Evolutionary conservation across 2,113 vertebrate genomes (phyloP).

Genomic region (Colistium nudipinnis): DNA sequence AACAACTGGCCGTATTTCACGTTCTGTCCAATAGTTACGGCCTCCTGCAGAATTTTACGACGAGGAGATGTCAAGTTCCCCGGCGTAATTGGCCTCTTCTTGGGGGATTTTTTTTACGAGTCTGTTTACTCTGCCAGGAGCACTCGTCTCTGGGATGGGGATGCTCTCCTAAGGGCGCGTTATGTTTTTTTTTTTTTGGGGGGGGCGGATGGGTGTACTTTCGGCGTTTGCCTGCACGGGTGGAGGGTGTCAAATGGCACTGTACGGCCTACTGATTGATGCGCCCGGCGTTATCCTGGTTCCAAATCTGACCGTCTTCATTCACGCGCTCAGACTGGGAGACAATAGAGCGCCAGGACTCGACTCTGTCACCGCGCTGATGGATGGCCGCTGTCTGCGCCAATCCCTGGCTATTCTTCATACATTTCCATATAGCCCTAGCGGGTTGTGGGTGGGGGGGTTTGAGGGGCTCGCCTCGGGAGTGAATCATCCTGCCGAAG

Average conservation of each 20-base stretch:
- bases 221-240: slow-evolving; percentile 20
- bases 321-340: slow-evolving; percentile 39
- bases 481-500: slow-evolving; percentile 16
- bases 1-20: slow-evolving; percentile 89
- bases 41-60: slow-evolving; percentile 84
- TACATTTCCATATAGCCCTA: slow-evolving; percentile 56
- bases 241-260: slow-evolving; percentile 51
- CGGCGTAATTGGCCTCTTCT: slow-evolving; percentile 88
- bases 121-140: slow-evolving; percentile 82
- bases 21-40: slow-evolving; percentile 79
- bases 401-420: slow-evolving; percentile 58
- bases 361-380: slow-evolving; percentile 54
- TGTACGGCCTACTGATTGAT: slow-evolving; percentile 61
- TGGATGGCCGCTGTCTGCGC: slow-evolving; percentile 64
- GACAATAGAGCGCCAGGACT: slow-evolving; percentile 51
- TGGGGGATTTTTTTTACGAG: slow-evolving; percentile 85
- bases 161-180: slow-evolving; percentile 49
- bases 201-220: slow-evolving; percentile 54
- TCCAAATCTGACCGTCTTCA: slow-evolving; percentile 61
- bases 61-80: slow-evolving; percentile 82
- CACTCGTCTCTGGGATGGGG: slow-evolving; percentile 59
- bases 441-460: slow-evolving; percentile 8
- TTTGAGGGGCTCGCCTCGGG: slow-evolving; percentile 1
- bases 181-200: no score
- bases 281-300: slow-evolving; percentile 35